Evolutionary conservation across 1,140 invertebrate species (phyloP).

Genomic region (Yoshiicerus persimilis): DNA sequence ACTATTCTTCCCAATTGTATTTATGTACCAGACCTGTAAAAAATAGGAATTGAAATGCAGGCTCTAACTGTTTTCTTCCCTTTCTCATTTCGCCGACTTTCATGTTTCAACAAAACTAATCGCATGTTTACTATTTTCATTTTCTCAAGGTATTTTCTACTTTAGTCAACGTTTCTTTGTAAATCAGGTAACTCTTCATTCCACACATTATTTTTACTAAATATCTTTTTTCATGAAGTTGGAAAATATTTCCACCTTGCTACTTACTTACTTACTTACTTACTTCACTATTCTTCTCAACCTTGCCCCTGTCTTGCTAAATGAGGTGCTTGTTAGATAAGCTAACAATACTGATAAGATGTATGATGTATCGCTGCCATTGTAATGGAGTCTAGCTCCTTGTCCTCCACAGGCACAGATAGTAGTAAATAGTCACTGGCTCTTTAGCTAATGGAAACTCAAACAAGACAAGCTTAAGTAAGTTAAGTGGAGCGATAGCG

Average conservation of each 20-base stretch:
- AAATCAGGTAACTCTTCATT: constrained; percentile 6
- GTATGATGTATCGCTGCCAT: neutral
- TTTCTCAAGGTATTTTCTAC: neutral
- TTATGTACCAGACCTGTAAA: neutral
- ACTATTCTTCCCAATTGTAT: neutral
- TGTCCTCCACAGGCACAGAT: too few species aligned
- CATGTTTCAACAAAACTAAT: neutral
- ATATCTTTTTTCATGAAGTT: neutral
- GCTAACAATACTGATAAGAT: neutral
- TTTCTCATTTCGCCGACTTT: neutral
- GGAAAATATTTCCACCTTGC: neutral
- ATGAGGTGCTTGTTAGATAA: neutral
- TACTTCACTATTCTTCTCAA: neutral
- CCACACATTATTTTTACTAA: neutral
- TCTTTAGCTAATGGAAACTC: neutral
- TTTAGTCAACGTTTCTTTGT: neutral
- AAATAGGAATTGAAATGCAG: neutral
- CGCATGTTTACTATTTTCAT: neutral
- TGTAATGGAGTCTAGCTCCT: too few species aligned
- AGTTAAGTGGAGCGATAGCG: neutral
- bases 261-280: neutral
- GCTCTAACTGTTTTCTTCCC: neutral
- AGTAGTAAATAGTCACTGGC: neutral
- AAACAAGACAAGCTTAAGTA: neutral
- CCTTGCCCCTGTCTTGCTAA: neutral